Evolutionary conservation across 2,797 vertebrate genomes (phyloP).

Genomic region (Ispidina lecontei): DNA sequence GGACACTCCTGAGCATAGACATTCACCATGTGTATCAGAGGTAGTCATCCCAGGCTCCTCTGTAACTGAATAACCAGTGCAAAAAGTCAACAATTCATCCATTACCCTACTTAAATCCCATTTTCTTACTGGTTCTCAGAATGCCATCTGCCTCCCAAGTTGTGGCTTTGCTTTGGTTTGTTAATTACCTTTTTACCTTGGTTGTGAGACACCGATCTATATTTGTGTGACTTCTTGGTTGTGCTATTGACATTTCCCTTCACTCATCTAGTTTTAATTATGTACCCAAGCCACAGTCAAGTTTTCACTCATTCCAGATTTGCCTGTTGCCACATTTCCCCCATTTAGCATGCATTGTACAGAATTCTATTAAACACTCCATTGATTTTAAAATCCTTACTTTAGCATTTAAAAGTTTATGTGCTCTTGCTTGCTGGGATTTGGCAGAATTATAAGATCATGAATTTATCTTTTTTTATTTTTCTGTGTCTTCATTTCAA

Average conservation of each 20-base stretch:
- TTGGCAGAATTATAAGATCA: conserved; percentile 31
- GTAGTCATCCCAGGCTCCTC: neutral
- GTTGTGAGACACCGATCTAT: neutral
- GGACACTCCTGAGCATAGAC: neutral
- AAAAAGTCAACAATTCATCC: neutral
- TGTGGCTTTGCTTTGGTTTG: neutral
- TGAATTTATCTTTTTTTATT: conserved; percentile 1
- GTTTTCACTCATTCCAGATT: conserved; percentile 44
- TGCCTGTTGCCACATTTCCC: neutral
- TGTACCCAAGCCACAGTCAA: conserved; percentile 20
- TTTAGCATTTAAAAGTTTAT: conserved; percentile 64
- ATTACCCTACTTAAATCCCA: neutral
- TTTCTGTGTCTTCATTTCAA: neutral
- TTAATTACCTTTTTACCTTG: neutral
- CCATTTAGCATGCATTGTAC: conserved; percentile 25
- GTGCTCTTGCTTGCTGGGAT: conserved; percentile 20
- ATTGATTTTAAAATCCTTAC: conserved; percentile 74
- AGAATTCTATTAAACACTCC: conserved; percentile 66
- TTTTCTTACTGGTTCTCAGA: neutral
- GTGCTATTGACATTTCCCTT: conserved; percentile 8
- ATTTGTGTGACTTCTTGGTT: neutral
- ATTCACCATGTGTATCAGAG: accelerated
- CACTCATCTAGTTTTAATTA: conserved; percentile 45
- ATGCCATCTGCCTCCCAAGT: neutral
- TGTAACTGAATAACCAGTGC: neutral